Conservation (phyloP, 2,888 invertebrate species). For the Cephus pygmeus region DNA sequence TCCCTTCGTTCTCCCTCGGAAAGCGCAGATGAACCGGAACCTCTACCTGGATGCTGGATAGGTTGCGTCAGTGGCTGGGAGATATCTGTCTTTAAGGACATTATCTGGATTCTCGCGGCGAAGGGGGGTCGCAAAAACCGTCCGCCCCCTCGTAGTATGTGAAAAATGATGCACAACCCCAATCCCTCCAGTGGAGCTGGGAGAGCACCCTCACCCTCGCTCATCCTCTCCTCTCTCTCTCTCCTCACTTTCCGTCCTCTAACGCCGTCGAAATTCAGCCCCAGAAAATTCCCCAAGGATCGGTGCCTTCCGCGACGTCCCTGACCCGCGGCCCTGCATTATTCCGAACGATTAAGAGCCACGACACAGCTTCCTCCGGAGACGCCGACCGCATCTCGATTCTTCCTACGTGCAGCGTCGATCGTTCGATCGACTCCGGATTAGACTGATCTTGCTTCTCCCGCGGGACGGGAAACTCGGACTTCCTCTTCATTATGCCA, state of each 20-base stretch:
- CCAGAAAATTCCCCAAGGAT: constrained; percentile 55
- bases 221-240: constrained; percentile 8
- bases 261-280: constrained; percentile 27
- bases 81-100: constrained; percentile 65
- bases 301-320: not conserved
- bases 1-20: not conserved
- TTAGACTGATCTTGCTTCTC: not conserved
- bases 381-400: not conserved
- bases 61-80: constrained; percentile 10
- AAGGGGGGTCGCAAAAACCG: constrained; percentile 56
- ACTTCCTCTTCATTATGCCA: not conserved
- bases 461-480: not conserved
- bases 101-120: constrained; percentile 56
- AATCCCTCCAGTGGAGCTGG: constrained; percentile 41
- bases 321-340: constrained; percentile 43
- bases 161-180: constrained; percentile 65
- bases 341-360: constrained; percentile 53
- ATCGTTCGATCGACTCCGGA: not conserved
- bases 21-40: not conserved
- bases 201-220: constrained; percentile 18
- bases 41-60: not conserved
- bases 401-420: not conserved
- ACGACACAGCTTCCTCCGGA: not conserved
- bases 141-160: constrained; percentile 63
- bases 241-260: constrained; percentile 9